Conservation (phyloP, 2,113 vertebrate genomes). For the Phalacrocorax aristotelis region DNA sequence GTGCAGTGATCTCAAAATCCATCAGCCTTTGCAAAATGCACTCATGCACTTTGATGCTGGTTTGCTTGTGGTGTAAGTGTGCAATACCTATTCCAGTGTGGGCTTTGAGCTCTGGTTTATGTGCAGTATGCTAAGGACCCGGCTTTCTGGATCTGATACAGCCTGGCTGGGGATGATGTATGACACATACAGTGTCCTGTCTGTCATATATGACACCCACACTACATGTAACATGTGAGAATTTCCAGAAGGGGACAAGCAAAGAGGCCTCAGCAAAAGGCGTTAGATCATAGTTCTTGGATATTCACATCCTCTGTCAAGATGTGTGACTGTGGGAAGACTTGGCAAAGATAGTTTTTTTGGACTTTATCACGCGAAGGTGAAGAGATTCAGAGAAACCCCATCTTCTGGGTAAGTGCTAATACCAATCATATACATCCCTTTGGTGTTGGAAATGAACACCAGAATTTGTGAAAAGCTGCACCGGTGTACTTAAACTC, state of each 20-base stretch:
- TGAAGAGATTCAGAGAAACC: neutral
- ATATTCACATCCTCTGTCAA: neutral
- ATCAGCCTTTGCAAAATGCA: neutral
- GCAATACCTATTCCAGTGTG: rapidly evolving
- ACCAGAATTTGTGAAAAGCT: neutral
- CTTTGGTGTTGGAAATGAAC: neutral
- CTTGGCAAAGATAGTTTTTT: neutral
- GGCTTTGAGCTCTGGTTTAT: neutral
- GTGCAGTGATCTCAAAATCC: neutral
- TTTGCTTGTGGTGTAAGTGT: neutral
- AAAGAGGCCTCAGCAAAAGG: neutral
- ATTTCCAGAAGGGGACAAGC: neutral
- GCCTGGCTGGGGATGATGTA: neutral
- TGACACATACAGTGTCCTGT: too few relatives aligned
- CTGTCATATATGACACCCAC: neutral
- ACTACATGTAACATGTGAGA: neutral
- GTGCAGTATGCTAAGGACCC: neutral
- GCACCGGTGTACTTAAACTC: neutral
- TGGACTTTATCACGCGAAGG: neutral
- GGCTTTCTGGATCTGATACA: neutral
- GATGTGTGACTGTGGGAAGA: neutral
- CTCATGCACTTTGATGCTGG: rapidly evolving
- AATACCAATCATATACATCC: too few relatives aligned
- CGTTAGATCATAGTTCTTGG: neutral
- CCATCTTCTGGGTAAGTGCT: neutral